Evolutionary conservation across 1,140 invertebrate species (phyloP), one percentile per base, ranked within the genome.

Genomic region (Tribolium castaneum): DNA sequence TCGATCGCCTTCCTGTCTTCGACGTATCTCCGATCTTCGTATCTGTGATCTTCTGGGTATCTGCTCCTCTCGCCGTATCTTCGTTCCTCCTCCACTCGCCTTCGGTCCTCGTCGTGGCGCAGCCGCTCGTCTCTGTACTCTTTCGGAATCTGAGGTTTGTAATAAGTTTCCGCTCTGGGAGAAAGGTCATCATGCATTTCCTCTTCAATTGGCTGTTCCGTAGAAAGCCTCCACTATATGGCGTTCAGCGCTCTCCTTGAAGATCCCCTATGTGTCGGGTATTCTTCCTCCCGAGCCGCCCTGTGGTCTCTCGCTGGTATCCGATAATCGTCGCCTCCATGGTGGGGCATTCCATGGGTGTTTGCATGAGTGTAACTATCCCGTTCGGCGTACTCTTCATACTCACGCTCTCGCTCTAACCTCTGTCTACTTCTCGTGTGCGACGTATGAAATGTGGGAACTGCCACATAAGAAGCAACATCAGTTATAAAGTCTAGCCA

Each of bases 181-280:
- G 83, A 82, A 45, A 84, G 78, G 19, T 85, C 85, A 81, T 84
- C 84, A 79, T 85, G 83, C 76, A 86, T 77, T 80, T 86, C 86
- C 80, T 86, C 86, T 85, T 86, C 86, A 85, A 86, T 86, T 78
- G 86, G 85, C 76, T 86, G 85, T 76, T 86, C 86, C 86, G 86
- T 85, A 85, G 86, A 84, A 80, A 86, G 85, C 85, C 86, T 85
- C 86, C 86, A 87, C 87, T 88, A 89, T 82, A 89, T 88, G 82
- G 87, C 89, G 81, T 90, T 90, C 30, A 90, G 85, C 30, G 87
- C 87, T 75, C 88, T 83, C 70, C 89, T 85, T 16, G 89, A 89
- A 10, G 88, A 86, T 19, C 87, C 85, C 76, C 87, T 84, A 81
- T 89, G 88, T 16, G 88, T 86, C 9, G 87, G 87, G 80, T 88